Evolutionary conservation across 2,797 vertebrate species (phyloP).

Genomic region (Lepidocolaptes lacrymiger): DNA sequence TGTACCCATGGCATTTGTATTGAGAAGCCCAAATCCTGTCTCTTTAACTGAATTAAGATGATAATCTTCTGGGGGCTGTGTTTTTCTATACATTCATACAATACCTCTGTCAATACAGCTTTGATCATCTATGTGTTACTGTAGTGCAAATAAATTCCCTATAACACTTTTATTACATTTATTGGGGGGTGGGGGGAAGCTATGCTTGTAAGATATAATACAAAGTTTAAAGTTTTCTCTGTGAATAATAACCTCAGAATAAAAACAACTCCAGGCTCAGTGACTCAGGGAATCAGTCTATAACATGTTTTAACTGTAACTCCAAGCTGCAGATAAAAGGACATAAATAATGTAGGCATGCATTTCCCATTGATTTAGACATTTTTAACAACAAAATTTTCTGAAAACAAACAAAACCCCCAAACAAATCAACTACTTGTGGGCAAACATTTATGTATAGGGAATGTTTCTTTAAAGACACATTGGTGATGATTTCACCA

Average conservation of each 20-base stretch:
- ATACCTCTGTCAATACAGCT: background rate
- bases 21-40: background rate
- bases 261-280: background rate
- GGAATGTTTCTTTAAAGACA: background rate
- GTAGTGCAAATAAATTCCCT: background rate
- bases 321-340: background rate
- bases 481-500: background rate
- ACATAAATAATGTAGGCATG: background rate
- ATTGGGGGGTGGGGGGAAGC: background rate
- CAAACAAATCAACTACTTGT: background rate
- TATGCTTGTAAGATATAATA: background rate
- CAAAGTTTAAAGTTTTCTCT: background rate
- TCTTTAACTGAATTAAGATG: background rate
- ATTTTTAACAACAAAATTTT: background rate
- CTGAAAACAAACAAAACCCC: background rate
- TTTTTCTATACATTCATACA: background rate
- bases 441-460: background rate
- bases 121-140: accelerated
- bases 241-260: background rate
- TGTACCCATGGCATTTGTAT: background rate
- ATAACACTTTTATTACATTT: background rate
- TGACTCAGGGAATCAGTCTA: background rate
- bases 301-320: background rate
- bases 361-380: background rate
- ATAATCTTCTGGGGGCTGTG: background rate